Evolutionary conservation across 1,140 invertebrate genomes (phyloP), one percentile per base, ranked within the genome.

Genomic region (Spodoptera litura): DNA sequence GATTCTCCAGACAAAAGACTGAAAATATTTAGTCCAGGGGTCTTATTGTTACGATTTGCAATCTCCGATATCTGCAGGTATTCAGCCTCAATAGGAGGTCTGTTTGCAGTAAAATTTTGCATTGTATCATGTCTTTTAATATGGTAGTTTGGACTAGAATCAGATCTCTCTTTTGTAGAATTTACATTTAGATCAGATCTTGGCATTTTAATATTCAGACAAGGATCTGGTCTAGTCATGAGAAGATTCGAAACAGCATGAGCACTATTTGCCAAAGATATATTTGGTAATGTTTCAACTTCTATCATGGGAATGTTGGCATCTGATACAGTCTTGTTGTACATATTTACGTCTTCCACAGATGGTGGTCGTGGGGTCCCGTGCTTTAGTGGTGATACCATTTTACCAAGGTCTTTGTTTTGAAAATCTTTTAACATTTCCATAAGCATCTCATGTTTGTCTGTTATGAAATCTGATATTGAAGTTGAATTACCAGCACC

Each of bases 391-490:
- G 78, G 78, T 44, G 68, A 79, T 56, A 75, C 51, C 44, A 75
- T 51, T 74, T 81, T 44, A 68, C 44, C 52, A 20, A 81, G 73
- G 25, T 75, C 58, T 3, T 55, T 79, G 2, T 88, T 84, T 80
- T 93, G 85, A 58, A 93, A 85, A 81, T 91, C 85, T 78, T 90
- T 87, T 15, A 93, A 82, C 75, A 92, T 82, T 55, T 78, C 87
- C 62, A 91, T 58, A 52, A 93, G 82, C 59, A 86, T 84, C 27
- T 90, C 86, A 72, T 83, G 86, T 80, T 87, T 91, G n/a, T 88
- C 86, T 83, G 74, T 84, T 35, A 89, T 83, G 25, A 87, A 72
- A 62, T 91, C 83, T 61, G 79, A 61, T 61, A 82, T 80, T 31
- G 79, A 31, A 15, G 25, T 49, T 44, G 38, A 44, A 73, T 79